Evolutionary conservation across 2,888 invertebrate genomes (phyloP).

Genomic region (Linnaemya tessellans): DNA sequence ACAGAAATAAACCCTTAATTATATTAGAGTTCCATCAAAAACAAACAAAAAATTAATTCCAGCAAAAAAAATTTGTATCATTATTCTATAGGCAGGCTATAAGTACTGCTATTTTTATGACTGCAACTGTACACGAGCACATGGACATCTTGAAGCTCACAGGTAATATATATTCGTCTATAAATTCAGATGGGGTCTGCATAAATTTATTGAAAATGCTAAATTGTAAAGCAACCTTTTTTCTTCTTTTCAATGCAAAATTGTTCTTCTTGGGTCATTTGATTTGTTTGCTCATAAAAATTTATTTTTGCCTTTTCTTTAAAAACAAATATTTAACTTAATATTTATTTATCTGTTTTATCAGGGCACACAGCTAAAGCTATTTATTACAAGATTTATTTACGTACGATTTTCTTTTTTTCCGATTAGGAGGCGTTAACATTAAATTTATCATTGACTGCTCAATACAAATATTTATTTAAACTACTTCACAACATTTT

Average conservation of each 20-base stretch:
- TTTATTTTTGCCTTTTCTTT: not conserved
- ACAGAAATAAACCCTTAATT: too few relatives aligned
- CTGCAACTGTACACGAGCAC: too few relatives aligned
- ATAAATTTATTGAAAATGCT: not conserved
- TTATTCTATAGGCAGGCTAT: too few relatives aligned
- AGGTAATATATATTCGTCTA: too few relatives aligned
- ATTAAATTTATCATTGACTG: slow-evolving; percentile 42
- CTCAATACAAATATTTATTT: slow-evolving; percentile 53
- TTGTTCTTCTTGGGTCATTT: not conserved
- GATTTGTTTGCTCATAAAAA: not conserved
- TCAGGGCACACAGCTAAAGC: not conserved
- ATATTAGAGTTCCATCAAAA: too few relatives aligned
- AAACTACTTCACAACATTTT: slow-evolving; percentile 17
- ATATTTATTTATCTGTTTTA: not conserved
- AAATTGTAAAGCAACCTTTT: not conserved
- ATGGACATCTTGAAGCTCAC: too few relatives aligned
- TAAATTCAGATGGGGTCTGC: not conserved
- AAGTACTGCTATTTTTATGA: too few relatives aligned
- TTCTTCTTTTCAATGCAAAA: not conserved
- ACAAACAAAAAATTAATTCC: too few relatives aligned
- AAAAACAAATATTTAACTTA: not conserved
- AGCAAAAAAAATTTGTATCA: too few relatives aligned
- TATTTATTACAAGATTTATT: slow-evolving; percentile 3
- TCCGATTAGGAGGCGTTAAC: slow-evolving; percentile 46
- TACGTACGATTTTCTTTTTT: slow-evolving; percentile 5